Evolutionary conservation across 2,113 vertebrate genomes (phyloP), one percentile per base, ranked within the genome.

Genomic region (Eubucco bourcierii): DNA sequence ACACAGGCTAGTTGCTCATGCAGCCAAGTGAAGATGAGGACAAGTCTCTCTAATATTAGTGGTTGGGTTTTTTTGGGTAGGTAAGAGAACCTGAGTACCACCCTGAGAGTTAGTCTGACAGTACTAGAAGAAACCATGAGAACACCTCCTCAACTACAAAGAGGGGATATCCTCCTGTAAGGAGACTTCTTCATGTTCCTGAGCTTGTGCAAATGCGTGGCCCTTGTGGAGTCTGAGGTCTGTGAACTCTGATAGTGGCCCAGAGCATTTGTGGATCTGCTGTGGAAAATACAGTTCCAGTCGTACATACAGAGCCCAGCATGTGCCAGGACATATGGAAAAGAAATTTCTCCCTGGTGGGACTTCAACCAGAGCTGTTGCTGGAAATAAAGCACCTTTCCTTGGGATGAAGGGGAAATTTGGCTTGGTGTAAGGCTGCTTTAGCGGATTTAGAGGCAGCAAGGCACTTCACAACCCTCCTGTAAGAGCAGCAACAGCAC

Each of bases 391-490:
- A 85, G 11, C 60, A 82, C 19, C 23, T 71, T 87, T 95, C 53
- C n/a, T 37, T 87, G 63, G 31, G 67, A 67, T 88, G 61, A 61
- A 82, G 39, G 58, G 52, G 73, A 56, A 67, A 84, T 93, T 88
- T 74, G 61, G 13, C 68, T 67, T 81, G 31, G 47, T 64, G 76
- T 75, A 90, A 89, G 83, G 75, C 83, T 89, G 46, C 75, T 92
- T 95, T 86, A 78, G 37, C 63, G 76, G 79, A 77, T 89, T 94
- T 91, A 94, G 80, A 59, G 2, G 44, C 77, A 78, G 39, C 55
- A 63, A 91, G 46, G 55, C 67, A 67, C 55, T 95, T 93, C 84
- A 58, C 47, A 87, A 31, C 72, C 9, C 19, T 90, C 72, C 59
- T 84, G 52, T 52, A 80, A 94, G 76, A 94, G 46, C 71, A 90